These are phyloP conservation scores for Tillus elongatus DNA, from an alignment of 2,888 invertebrate species.

Conservation along the genomic window DNA sequence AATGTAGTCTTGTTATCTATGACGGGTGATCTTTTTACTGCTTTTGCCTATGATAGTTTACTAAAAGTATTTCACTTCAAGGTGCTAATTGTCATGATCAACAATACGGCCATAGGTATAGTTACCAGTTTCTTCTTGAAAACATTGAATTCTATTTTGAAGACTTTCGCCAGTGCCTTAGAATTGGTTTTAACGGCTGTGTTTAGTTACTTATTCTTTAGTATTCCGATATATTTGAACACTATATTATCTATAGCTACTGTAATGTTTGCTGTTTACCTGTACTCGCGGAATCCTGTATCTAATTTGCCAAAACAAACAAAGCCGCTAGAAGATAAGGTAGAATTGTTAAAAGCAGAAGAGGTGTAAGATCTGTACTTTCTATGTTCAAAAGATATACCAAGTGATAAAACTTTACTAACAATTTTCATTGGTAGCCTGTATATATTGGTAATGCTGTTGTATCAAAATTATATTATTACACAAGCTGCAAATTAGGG, in stretches of 20 bases:
- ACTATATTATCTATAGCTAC: conserved; percentile 73
- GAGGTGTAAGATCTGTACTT: no score
- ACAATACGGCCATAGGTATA: conserved; percentile 86
- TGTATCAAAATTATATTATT: no score
- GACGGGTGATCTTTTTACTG: conserved; percentile 54
- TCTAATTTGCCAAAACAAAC: conserved; percentile 42
- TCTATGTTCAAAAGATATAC: no score
- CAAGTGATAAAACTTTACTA: no score
- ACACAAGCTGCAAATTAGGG: no score
- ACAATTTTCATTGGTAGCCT: no score
- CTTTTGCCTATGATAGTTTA: conserved; percentile 51
- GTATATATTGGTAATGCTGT: no score
- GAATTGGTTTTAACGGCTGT: conserved; percentile 86
- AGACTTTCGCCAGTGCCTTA: conserved; percentile 90
- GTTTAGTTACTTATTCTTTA: conserved; percentile 75
- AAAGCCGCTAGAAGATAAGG: background rate
- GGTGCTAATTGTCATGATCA: conserved; percentile 73
- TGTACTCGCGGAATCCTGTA: conserved; percentile 88
- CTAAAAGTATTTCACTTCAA: conserved; percentile 54
- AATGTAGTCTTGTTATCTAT: conserved; percentile 64
- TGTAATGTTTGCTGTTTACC: conserved; percentile 71
- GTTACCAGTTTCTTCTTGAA: conserved; percentile 90
- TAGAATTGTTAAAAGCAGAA: conserved; percentile 1
- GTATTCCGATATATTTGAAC: conserved; percentile 72
- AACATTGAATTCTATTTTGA: conserved; percentile 87